Evolutionary conservation across 2,797 vertebrate species (phyloP).

Genomic region (Arctocebus calabarensis): DNA sequence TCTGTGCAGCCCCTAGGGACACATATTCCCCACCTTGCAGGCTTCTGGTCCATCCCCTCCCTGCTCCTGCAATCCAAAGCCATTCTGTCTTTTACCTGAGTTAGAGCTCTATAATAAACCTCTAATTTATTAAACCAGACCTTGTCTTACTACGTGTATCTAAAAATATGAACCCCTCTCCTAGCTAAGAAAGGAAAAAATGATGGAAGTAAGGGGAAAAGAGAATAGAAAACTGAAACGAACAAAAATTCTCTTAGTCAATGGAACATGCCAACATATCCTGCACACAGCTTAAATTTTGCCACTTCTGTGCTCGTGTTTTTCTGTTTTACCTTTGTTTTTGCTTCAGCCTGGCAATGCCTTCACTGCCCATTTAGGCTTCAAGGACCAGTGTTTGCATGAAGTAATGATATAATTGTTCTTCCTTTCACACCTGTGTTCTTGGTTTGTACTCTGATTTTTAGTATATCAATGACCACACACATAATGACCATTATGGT

Average conservation of each 20-base stretch:
- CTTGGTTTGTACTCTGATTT: background rate
- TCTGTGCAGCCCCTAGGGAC: background rate
- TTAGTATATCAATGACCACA: background rate
- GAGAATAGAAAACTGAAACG: background rate
- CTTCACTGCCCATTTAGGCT: background rate
- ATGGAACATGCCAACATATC: background rate
- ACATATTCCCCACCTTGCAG: background rate
- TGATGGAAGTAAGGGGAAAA: background rate
- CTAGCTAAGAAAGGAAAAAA: background rate
- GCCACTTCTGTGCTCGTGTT: background rate
- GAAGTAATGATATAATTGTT: background rate
- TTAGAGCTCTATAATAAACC: background rate
- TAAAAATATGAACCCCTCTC: background rate
- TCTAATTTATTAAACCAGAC: background rate
- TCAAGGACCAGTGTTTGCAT: background rate
- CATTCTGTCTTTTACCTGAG: background rate
- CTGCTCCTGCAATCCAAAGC: background rate
- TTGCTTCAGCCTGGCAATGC: background rate
- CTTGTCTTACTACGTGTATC: background rate
- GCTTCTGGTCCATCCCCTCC: background rate
- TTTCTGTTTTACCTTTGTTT: background rate
- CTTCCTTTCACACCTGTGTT: background rate
- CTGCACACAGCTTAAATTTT: background rate
- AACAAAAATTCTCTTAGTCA: background rate
- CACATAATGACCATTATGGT: background rate